Evolutionary conservation across 2,113 vertebrate species (phyloP).

Genomic region (Labrus mixtus): DNA sequence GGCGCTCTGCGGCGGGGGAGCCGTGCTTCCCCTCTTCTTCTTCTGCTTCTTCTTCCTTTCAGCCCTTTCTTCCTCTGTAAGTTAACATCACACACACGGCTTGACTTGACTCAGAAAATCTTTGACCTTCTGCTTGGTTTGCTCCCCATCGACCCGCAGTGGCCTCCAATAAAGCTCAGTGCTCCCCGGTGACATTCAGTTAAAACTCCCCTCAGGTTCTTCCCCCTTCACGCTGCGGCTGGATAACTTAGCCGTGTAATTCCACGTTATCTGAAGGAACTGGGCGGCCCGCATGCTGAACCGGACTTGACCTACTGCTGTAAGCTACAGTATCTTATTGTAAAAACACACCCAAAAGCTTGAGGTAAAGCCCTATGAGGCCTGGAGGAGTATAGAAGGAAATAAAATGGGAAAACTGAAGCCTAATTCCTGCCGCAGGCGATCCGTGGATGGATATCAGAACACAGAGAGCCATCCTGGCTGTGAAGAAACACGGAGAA

Average conservation of each 20-base stretch:
- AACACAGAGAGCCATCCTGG: constrained; percentile 1
- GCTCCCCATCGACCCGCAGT: constrained; percentile 29
- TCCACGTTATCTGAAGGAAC: constrained; percentile 54
- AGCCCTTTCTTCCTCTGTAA: constrained; percentile 18
- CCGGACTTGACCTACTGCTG: constrained; percentile 25
- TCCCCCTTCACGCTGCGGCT: constrained; percentile 39
- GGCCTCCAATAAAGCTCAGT: constrained; percentile 51
- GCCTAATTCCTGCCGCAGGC: constrained; percentile 21
- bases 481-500: constrained; percentile 18
- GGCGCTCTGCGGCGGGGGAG: constrained; percentile 25
- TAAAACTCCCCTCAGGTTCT: constrained; percentile 51
- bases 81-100: constrained; percentile 45
- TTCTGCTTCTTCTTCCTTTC: constrained; percentile 16
- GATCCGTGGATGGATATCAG: constrained; percentile 23
- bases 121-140: constrained; percentile 62
- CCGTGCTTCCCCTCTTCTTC: constrained; percentile 38
- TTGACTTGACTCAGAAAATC: constrained; percentile 46
- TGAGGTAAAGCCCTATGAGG: neutral
- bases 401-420: neutral
- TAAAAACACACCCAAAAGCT: neutral
- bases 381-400: neutral
- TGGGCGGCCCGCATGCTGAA: constrained; percentile 13
- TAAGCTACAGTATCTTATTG: constrained; percentile 38
- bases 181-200: constrained; percentile 51
- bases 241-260: constrained; percentile 58